These are phyloP conservation scores for Nesometra sesokonis DNA, from an alignment of 35 echinoderm and acorn worm species.

Conservation along the genomic window DNA sequence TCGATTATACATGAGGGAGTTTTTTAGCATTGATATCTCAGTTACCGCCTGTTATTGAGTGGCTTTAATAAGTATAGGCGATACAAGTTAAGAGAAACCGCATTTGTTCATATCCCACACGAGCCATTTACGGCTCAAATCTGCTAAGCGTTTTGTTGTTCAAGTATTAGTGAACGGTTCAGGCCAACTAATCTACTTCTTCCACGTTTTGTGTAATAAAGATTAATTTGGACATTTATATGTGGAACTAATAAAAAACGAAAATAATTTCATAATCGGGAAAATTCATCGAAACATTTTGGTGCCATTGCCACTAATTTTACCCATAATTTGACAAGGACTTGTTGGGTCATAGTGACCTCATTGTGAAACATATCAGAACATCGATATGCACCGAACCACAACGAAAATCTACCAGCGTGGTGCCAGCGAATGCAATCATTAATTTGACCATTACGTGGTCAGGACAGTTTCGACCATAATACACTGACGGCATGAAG, in stretches of 20 bases:
- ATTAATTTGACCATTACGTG: too few species aligned
- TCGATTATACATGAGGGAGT: neutral
- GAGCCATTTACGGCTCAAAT: neutral
- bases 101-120: neutral
- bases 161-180: neutral
- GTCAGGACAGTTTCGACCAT: too few species aligned
- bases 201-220: neutral
- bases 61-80: neutral
- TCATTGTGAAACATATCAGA: too few species aligned
- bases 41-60: neutral
- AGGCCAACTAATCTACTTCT: neutral
- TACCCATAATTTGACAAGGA: too few species aligned
- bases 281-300: neutral
- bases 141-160: too few species aligned
- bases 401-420: too few species aligned
- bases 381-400: too few species aligned
- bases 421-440: too few species aligned
- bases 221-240: neutral
- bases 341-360: too few species aligned
- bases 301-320: too few species aligned
- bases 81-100: neutral
- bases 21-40: neutral
- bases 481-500: too few species aligned
- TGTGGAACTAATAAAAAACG: neutral
- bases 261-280: neutral